phyloP scores from a whole-genome alignment of 2,888 invertebrate species.

The Philaethria dido region DNA sequence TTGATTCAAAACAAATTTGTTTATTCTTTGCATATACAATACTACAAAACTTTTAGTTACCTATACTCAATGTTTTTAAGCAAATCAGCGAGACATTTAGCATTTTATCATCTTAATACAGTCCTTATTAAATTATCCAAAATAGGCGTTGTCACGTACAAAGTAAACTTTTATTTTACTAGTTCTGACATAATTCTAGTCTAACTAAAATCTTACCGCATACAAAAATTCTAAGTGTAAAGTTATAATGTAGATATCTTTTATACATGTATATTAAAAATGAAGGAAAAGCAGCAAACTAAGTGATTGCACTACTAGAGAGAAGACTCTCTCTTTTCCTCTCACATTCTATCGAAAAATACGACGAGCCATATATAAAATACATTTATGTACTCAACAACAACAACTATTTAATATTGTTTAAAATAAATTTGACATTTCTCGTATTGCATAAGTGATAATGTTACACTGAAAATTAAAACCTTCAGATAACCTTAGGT shows the following conservation, averaged over 20 bases:
- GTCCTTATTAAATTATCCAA: too few relatives aligned
- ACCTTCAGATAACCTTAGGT: conserved; percentile 4
- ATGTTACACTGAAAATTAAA: neutral
- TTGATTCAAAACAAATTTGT: conserved; percentile 21
- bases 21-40: neutral
- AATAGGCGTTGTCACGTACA: too few relatives aligned
- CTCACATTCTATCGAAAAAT: neutral
- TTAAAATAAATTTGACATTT: neutral
- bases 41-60: neutral
- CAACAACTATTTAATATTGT: too few relatives aligned
- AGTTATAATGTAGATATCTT: too few relatives aligned
- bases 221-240: too few relatives aligned
- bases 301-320: neutral
- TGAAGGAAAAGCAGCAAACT: too few relatives aligned
- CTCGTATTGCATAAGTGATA: neutral
- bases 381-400: too few relatives aligned
- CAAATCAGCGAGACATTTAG: neutral
- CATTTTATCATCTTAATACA: neutral
- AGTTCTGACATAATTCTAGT: too few relatives aligned
- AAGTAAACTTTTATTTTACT: too few relatives aligned
- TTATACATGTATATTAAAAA: too few relatives aligned
- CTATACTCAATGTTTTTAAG: neutral
- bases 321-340: neutral
- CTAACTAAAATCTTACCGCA: too few relatives aligned
- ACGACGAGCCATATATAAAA: too few relatives aligned